These are phyloP conservation scores for Eupithecia dodoneata DNA, from an alignment of 2,888 invertebrate genomes.

Conservation along the genomic window DNA sequence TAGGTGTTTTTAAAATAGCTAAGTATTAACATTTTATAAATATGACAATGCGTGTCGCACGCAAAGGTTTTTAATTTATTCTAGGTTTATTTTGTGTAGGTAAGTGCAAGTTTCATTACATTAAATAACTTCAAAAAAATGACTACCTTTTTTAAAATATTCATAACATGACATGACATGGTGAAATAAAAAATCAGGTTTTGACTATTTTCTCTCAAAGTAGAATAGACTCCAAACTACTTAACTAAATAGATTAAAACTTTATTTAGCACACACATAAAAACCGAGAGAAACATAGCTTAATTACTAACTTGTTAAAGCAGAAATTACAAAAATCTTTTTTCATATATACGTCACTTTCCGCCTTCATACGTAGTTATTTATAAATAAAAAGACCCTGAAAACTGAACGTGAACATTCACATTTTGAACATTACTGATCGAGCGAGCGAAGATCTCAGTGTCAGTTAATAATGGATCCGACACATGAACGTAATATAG, in stretches of 20 bases:
- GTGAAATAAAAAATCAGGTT: no score
- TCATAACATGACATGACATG: no score
- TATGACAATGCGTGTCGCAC: not conserved
- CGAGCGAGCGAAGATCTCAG: not conserved
- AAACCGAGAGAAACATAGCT: no score
- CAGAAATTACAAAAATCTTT: no score
- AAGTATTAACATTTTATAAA: not conserved
- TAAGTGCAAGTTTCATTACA: not conserved
- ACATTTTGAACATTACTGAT: not conserved
- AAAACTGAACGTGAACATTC: conserved; percentile 1
- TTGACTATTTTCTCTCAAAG: not conserved
- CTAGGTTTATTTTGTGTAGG: not conserved
- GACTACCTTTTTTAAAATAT: no score
- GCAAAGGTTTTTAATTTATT: not conserved
- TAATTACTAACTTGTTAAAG: no score
- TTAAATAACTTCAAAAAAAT: no score
- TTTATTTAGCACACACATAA: no score
- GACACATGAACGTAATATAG: not conserved
- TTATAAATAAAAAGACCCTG: conserved; percentile 5
- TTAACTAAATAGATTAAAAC: no score
- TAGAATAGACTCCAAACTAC: no score
- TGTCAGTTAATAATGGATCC: not conserved
- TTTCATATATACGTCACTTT: no score
- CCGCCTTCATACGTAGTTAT: not conserved
- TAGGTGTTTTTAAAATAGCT: not conserved